Base-by-base conservation (phyloP, 2,797 vertebrate genomes). In the Fistularia tabacaria region DNA sequence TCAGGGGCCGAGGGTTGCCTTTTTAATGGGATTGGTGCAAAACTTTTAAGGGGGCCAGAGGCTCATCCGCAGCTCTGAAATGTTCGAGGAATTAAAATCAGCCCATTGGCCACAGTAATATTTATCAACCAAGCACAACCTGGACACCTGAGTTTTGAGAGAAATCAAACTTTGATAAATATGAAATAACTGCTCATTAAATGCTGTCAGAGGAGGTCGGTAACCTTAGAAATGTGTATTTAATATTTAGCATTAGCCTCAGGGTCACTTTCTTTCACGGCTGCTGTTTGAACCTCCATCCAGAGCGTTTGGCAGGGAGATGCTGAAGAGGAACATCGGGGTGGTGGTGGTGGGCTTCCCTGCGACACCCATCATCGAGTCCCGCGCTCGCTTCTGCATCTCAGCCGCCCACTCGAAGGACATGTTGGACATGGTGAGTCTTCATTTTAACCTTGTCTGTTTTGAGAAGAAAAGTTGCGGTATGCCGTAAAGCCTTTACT, bases 321-420 rank as follows among this genome's bases (percentile, higher is more conserved):
- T 99, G 96, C 65, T 99, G 70, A 97, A 94, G 87, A 92, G 95
- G 63, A 95, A 96, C 79, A 90, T 99, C 0, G 97, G 94, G 10
- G 96, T 95, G 0, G 96, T 99, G 76, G 97, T 96, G 13, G 97
- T 99, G 25, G 97, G 97, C 45, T 99, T 99, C 79, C 96, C 97
- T 10, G 97, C 97, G 11, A 99, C 97, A 1, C 94, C 97, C 8
- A 99, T 99, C 81, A 96, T 96, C 0, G 95, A 99, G 81, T 98
- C 97, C 12, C 90, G 97, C 84, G 97, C 97, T 7, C 93, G 97
- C 15, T 96, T 99, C 88, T 99, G 97, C 52, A 69, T 99, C 48
- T 98, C 96, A 3, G 95, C 97, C 12, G 90, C 93, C 59, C 97
- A 98, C 72, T 97, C 93, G 85, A 94, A 87, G 90, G 93, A 96